Base-by-base conservation (phyloP, 92 coral and sea anemone species). In the Blastomussa wellsi region DNA sequence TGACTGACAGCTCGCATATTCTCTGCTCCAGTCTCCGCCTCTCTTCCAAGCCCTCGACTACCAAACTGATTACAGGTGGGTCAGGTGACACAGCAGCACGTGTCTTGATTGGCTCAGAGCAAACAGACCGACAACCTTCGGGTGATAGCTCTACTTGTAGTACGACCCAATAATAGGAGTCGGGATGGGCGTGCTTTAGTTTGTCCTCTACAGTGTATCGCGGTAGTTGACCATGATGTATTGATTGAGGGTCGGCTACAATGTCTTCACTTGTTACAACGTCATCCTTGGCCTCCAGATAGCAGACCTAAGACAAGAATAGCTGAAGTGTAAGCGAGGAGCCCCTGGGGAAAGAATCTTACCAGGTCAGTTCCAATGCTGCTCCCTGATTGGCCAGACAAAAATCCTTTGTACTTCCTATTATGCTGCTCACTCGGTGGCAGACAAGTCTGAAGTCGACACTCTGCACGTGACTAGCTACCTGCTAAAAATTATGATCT, bases 141-240 rank as follows among this genome's bases (percentile, higher is more conserved):
- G 98, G 98, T 38, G 48, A 42, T 51, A 96, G 93, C 75, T 74
- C 85, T 28, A 93, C 96, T 81, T 92, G 93, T 17, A 96, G 87
- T 57, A 94, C 77, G 51, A 90, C 98, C 98, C 96, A 94, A 80
- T 96, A 94, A 62, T 75, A 81, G 73, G 85, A 59, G 78, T 89
- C 90, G 67, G 95, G 91, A 78, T 82, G 84, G 60, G 87, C 98
- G 64, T 87, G 86, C 81, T 82, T 49, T 77, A 96, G 82, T 47
- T 92, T 89, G 83, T 96, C 98, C 72, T 95, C 89, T 69, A 85
- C 90, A 35, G 88, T 78, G 47, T 52, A 57, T 19, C 91, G 84
- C 15, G 91, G 65, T 35, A 96, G 81, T 13, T 95, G 94, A 4
- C 95, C 97, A 53, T 94, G 98, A 11, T 88, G 77, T 72, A 96